A percentile compares a stretch with the other conserved stretches of the same genome.
Evolutionary conservation across 2,888 invertebrate species (phyloP).

Genomic region (Dasysyrphus tricinctus): DNA sequence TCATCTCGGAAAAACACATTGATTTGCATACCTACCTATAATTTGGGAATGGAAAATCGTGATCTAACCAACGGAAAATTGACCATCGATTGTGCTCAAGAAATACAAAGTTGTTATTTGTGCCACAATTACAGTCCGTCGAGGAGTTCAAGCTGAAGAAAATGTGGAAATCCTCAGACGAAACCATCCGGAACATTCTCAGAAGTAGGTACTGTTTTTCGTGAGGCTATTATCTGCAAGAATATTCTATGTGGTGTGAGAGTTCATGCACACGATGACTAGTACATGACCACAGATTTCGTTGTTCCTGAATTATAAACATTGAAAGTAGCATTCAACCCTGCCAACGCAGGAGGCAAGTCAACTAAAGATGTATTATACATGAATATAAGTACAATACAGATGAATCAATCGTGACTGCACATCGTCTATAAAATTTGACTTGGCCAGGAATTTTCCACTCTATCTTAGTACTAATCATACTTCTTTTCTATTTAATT

Average conservation of each 20-base stretch:
- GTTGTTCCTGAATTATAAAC: constrained; percentile 96
- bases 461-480: too few relatives aligned
- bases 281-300: constrained; percentile 98
- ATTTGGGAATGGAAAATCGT: constrained; percentile 97
- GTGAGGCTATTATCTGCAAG: constrained; percentile 94
- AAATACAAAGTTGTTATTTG: constrained; percentile 99
- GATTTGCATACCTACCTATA: constrained; percentile 97
- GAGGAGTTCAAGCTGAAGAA: constrained; percentile 94
- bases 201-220: constrained; percentile 90
- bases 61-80: constrained; percentile 97
- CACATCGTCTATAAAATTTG: constrained; percentile 97
- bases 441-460: too few relatives aligned
- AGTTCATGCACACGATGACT: constrained; percentile 99
- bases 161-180: constrained; percentile 96
- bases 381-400: constrained; percentile 97
- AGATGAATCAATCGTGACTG: constrained; percentile 95
- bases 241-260: constrained; percentile 98
- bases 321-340: constrained; percentile 92
- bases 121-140: constrained; percentile 97
- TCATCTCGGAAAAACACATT: too few relatives aligned
- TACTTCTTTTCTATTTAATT: too few relatives aligned
- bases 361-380: constrained; percentile 89
- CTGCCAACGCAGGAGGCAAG: constrained; percentile 85
- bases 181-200: constrained; percentile 93
- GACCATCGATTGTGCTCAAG: constrained; percentile 98